phyloP scores from a whole-genome alignment of 2,797 vertebrate species.

The Meda fulgida region DNA sequence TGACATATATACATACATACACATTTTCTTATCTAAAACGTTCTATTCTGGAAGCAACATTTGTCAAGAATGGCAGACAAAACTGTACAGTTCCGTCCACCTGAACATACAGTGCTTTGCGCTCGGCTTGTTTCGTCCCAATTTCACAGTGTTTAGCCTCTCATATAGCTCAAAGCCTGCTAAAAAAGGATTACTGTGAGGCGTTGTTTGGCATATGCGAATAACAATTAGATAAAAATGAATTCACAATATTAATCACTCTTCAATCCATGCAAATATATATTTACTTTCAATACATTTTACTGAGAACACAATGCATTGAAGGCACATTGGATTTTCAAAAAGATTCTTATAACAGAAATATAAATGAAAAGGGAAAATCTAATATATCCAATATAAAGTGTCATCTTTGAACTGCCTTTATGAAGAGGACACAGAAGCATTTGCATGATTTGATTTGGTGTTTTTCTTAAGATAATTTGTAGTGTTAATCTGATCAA shows the following conservation, averaged over 20 bases:
- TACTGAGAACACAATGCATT: background rate
- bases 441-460: background rate
- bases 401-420: background rate
- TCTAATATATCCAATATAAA: background rate
- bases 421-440: background rate
- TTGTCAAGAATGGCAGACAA: background rate
- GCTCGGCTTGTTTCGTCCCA: background rate
- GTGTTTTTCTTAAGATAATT: background rate
- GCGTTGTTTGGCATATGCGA: background rate
- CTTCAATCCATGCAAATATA: background rate
- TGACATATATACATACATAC: too few species aligned
- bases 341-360: background rate
- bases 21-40: background rate
- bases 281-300: background rate
- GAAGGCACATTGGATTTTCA: background rate
- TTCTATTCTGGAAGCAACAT: background rate
- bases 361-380: background rate
- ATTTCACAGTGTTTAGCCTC: slow-evolving; percentile 8
- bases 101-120: background rate
- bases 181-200: background rate
- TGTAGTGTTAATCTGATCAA: background rate
- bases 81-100: background rate
- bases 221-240: background rate
- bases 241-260: background rate
- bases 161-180: background rate